Evolutionary conservation across 2,113 vertebrate species (phyloP).

Genomic region (Bujurquina vittata): DNA sequence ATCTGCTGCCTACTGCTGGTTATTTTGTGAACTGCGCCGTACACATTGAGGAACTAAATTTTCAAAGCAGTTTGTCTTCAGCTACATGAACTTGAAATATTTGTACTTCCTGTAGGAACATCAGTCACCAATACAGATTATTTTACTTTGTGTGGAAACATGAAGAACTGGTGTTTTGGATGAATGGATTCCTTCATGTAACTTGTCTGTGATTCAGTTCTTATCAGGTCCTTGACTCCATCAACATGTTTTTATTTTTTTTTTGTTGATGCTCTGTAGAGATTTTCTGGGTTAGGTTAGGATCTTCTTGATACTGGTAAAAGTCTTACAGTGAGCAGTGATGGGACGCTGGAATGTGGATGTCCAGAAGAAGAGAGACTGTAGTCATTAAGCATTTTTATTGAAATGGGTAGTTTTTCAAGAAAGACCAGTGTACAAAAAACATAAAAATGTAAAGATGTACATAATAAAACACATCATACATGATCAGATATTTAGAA

Average conservation of each 20-base stretch:
- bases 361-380: neutral
- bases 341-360: neutral
- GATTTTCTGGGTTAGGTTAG: too few relatives aligned
- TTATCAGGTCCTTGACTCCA: too few relatives aligned
- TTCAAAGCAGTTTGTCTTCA: neutral
- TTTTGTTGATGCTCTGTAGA: too few relatives aligned
- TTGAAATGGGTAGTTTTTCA: neutral
- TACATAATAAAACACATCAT: neutral
- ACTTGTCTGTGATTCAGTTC: too few relatives aligned
- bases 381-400: too few relatives aligned
- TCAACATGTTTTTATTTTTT: too few relatives aligned
- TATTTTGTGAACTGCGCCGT: neutral
- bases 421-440: neutral
- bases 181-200: too few relatives aligned
- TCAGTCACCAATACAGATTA: neutral
- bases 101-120: neutral
- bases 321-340: neutral
- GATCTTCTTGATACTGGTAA: too few relatives aligned
- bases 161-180: neutral
- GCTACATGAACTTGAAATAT: neutral
- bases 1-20: slow-evolving; percentile 26
- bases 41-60: neutral
- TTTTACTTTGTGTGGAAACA: neutral
- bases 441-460: neutral
- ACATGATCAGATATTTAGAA: neutral